Evolutionary conservation across 2,888 invertebrate species (phyloP), one percentile per base, ranked within the genome.

Genomic region (Minunthozetes semirufus): DNA sequence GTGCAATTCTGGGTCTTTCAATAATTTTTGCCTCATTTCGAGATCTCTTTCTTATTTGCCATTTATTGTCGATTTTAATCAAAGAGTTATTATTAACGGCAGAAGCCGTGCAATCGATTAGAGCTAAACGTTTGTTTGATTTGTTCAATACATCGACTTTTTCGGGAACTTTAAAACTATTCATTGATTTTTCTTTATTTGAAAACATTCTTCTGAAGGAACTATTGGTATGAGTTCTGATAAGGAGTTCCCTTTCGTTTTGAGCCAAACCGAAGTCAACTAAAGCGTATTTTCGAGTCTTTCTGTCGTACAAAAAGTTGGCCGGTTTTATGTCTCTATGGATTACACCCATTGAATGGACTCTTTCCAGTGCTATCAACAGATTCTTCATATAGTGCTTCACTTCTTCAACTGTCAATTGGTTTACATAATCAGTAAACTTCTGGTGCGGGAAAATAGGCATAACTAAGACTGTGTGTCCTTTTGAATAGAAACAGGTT

Each of bases 191-290:
- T 3, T 68, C 42, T 68, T 68, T 68, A 1, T 38, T 68, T 22
- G 68, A 68, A 11, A 46, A n/a, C 22, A 68, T 19, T 42, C 22
- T 19, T 22, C 38, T 38, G 46, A 46, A 38, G 11, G 68, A 17
- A 46, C 68, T 22, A 5, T 38, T 68, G 13, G 38, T 38, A 68
- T 38, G 19, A 5, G 42, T 68, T 61, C 33, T 61, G 29, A 61
- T 11, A 42, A 50, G 17, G 1, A 77, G 74, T 68, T 78, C 77
- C 71, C 76, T 76, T 56, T 80, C 77, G 73, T 76, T 86, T 83
- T 94, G 92, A 27, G 94, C 92, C 77, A 94, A 85, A 0, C 94
- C 94, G 85, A 94, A 94, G 84, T 94, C 94, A 17, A 94, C 92
- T 77, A 94, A 83, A 72, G 91, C 85, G 83, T 82, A 85, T 76